A percentile compares a stretch with the other conserved stretches of the same genome.
Conservation (phyloP, 2,113 vertebrate species). For the Beaufortia kweichowensis region DNA sequence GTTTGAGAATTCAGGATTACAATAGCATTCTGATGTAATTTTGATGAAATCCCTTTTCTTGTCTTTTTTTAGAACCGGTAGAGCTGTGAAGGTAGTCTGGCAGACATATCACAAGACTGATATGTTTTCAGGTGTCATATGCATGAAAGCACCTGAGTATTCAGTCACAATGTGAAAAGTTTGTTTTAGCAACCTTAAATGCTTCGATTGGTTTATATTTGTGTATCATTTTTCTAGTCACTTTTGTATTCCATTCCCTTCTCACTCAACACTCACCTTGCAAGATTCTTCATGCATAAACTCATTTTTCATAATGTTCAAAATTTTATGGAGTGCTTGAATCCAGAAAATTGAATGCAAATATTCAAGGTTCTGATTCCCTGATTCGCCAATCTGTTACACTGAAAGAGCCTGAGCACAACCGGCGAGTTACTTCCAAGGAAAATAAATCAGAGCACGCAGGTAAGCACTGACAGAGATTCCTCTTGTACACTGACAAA, state of each 20-base stretch:
- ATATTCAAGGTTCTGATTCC: conserved; percentile 40
- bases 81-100: conserved; percentile 9
- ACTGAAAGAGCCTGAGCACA: conserved; percentile 20
- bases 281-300: conserved; percentile 11
- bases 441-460: conserved; percentile 36
- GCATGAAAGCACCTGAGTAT: conserved; percentile 4
- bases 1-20: neutral
- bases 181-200: neutral
- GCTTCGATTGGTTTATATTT: neutral
- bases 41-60: conserved; percentile 24
- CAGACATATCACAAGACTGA: conserved; percentile 3
- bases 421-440: conserved; percentile 15
- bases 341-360: conserved; percentile 40
- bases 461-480: conserved; percentile 36
- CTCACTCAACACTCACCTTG: neutral
- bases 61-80: neutral
- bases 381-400: conserved; percentile 28
- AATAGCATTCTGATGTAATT: conserved; percentile 34
- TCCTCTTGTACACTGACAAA: conserved; percentile 16
- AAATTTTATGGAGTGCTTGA: conserved; percentile 1
- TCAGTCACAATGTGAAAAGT: neutral
- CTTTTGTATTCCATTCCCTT: conserved; percentile 5
- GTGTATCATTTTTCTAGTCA: neutral
- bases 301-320: neutral
- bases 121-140: neutral